These are phyloP conservation scores for Sorex araneus DNA, from an alignment of 2,113 vertebrate species.

Conservation along the genomic window DNA sequence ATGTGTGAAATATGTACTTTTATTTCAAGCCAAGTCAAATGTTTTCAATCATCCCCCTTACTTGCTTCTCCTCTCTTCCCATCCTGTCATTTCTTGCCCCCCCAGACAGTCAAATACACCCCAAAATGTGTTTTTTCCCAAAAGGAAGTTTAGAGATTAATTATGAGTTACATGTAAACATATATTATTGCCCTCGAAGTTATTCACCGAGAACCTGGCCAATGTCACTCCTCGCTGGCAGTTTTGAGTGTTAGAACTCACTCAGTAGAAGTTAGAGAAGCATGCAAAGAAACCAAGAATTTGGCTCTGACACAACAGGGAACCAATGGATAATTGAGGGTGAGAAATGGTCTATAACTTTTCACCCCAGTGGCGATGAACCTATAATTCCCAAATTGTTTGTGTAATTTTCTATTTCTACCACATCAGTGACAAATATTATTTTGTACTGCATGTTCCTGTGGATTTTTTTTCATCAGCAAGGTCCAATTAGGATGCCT, in stretches of 20 bases:
- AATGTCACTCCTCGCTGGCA: slow-evolving; percentile 79
- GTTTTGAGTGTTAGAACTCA: slow-evolving; percentile 74
- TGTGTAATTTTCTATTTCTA: slow-evolving; percentile 85
- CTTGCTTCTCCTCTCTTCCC: slow-evolving; percentile 70
- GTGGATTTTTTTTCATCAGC: slow-evolving; percentile 76
- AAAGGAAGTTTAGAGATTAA: slow-evolving; percentile 88
- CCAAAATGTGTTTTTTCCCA: slow-evolving; percentile 87
- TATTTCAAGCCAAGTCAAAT: slow-evolving; percentile 96
- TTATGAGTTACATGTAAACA: slow-evolving; percentile 87
- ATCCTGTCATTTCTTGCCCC: slow-evolving; percentile 81
- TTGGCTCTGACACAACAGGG: slow-evolving; percentile 71
- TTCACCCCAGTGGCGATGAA: slow-evolving; percentile 80
- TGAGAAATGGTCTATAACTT: slow-evolving; percentile 79
- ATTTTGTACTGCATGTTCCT: slow-evolving; percentile 87
- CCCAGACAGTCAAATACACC: slow-evolving; percentile 85
- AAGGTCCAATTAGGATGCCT: slow-evolving; percentile 75
- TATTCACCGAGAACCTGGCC: slow-evolving; percentile 88
- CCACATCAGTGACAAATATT: slow-evolving; percentile 85
- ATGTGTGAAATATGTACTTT: slow-evolving; percentile 93
- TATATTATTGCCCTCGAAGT: slow-evolving; percentile 88
- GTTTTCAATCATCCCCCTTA: slow-evolving; percentile 88
- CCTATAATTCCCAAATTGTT: slow-evolving; percentile 87
- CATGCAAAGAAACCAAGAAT: slow-evolving; percentile 72
- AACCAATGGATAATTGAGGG: slow-evolving; percentile 83
- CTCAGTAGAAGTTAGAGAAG: slow-evolving; percentile 64